Evolutionary conservation across 2,888 invertebrate species (phyloP), one percentile per base, ranked within the genome.

Genomic region (Protophormia terraenovae): DNA sequence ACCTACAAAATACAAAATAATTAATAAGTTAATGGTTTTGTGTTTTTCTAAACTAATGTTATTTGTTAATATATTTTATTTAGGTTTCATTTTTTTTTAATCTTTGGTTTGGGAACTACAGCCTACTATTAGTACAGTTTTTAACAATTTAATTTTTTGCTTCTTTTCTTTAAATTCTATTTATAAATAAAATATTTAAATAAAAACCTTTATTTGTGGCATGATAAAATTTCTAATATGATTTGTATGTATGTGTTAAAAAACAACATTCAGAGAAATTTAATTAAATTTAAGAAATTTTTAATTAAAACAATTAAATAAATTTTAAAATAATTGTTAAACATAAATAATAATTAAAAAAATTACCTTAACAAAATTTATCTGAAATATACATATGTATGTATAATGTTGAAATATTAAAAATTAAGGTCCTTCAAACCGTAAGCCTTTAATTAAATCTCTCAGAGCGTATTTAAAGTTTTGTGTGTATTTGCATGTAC

Each of bases 31-130:
- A 78, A 62, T 32, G 32, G 58, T 55, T 75, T 7, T 67, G 38
- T 41, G 58, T 60, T 77, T 14, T 50, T 29, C 64, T 85, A 78
- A 78, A 75, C 67, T 88, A 83, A 76, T 84, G 60, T 76, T 83
- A n/a, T n/a, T n/a, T n/a, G n/a, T n/a, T 83, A 16, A 58, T 78
- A 41, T 50, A 38, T 75, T 41, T 62, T 62, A 38, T 71, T 75
- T 72, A 76, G 66, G 58, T 84, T 80, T 47, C 6, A 62, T 38
- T 62, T 64, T 32, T n/a, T 53, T 73, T 81, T 73, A 60, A 24
- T 84, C 85, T 85, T 85, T 85, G 85, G 85, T 85, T 75, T 85
- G 85, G 85, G 85, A 85, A 82, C 85, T 85, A 85, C 82, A 85
- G 85, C 85, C 85, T 85, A 85, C 85, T 77, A n/a, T 75, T 78